These are phyloP conservation scores for Sebastes paucispinis DNA, from an alignment of 2,797 vertebrate species.

Conservation along the genomic window DNA sequence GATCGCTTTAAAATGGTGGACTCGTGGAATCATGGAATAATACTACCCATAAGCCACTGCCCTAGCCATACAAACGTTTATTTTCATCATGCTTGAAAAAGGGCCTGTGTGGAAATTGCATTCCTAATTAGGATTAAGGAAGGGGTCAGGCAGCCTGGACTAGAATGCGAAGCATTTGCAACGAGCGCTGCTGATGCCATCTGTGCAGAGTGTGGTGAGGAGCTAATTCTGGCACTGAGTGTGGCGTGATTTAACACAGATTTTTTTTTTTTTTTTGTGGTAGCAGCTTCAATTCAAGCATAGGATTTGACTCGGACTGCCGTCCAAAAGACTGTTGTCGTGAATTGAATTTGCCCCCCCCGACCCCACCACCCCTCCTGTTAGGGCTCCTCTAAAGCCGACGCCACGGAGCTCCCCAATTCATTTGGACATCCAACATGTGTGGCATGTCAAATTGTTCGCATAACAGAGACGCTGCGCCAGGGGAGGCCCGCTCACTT, in stretches of 20 bases:
- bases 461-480: conserved; percentile 71
- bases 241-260: conserved; percentile 75
- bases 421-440: conserved; percentile 70
- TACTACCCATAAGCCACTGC: conserved; percentile 22
- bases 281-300: conserved; percentile 57
- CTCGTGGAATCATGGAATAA: conserved; percentile 13
- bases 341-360: conserved; percentile 54
- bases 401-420: conserved; percentile 61
- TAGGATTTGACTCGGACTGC: conserved; percentile 47
- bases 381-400: conserved; percentile 63
- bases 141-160: conserved; percentile 80
- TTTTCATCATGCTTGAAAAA: conserved; percentile 74
- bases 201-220: conserved; percentile 79
- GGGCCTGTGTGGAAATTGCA: conserved; percentile 75
- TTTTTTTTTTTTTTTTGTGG: conserved; percentile 52
- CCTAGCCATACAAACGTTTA: conserved; percentile 46
- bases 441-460: conserved; percentile 74
- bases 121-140: conserved; percentile 89
- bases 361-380: not conserved
- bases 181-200: conserved; percentile 78
- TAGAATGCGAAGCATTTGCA: conserved; percentile 84
- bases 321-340: conserved; percentile 47
- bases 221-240: conserved; percentile 84
- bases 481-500: conserved; percentile 63
- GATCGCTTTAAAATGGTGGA: conserved; percentile 41